Evolutionary conservation across 2,888 invertebrate species (phyloP).

Genomic region (Ophraella communa): DNA sequence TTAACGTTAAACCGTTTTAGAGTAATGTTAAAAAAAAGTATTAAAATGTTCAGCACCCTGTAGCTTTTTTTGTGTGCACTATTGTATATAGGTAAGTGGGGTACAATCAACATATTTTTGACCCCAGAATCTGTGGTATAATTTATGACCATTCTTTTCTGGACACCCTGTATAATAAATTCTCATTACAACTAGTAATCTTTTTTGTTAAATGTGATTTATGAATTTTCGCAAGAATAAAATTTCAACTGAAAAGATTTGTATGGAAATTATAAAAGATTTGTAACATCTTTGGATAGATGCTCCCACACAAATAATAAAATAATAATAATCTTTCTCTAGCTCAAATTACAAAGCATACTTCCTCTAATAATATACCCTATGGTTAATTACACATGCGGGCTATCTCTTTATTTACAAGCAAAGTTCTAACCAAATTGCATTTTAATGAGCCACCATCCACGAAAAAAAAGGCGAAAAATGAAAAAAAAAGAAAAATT

Average conservation of each 20-base stretch:
- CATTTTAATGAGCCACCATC: slow-evolving; percentile 33
- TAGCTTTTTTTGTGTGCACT: no score
- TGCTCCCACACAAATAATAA: slow-evolving; percentile 20
- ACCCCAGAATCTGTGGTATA: no score
- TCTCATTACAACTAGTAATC: no score
- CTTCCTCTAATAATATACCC: slow-evolving; percentile 34
- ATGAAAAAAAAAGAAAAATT: background rate
- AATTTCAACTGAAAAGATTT: background rate
- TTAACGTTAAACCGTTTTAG: no score
- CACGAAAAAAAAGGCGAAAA: slow-evolving; percentile 25
- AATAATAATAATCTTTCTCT: slow-evolving; percentile 22
- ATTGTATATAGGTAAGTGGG: no score
- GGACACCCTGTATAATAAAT: no score
- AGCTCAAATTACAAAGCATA: slow-evolving; percentile 30
- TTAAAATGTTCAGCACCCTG: no score
- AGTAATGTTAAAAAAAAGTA: no score
- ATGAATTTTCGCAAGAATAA: background rate
- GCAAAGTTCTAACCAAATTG: slow-evolving; percentile 27
- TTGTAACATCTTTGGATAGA: slow-evolving; percentile 9
- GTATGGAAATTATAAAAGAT: slow-evolving; percentile 13
- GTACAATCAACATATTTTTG: no score
- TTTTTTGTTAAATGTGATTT: no score
- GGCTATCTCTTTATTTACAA: slow-evolving; percentile 29
- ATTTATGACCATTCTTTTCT: no score
- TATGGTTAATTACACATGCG: slow-evolving; percentile 32